Conservation (phyloP, 2,888 invertebrate genomes). For the Ichneumoninae sp. region DNA sequence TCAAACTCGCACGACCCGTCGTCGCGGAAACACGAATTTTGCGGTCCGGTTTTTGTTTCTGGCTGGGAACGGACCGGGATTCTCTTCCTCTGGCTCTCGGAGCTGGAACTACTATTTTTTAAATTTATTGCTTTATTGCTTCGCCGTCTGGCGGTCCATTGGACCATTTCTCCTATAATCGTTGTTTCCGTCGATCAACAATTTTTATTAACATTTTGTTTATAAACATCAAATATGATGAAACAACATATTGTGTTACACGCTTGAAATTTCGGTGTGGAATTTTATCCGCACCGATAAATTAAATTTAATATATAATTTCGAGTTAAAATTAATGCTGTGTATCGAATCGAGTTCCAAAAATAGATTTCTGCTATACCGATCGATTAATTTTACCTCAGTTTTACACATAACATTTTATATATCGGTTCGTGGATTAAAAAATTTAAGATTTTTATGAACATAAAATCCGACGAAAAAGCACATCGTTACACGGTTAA, state of each 20-base stretch:
- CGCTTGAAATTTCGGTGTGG: too few species aligned
- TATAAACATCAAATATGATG: neutral
- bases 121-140: neutral
- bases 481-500: too few species aligned
- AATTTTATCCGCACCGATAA: too few species aligned
- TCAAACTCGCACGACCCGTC: conserved; percentile 62
- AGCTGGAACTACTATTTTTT: neutral
- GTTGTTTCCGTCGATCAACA: neutral
- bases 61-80: neutral
- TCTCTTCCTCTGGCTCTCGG: neutral
- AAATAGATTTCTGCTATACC: too few species aligned
- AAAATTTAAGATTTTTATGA: too few species aligned
- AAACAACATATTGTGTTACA: too few species aligned
- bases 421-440: too few species aligned
- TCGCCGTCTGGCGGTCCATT: neutral
- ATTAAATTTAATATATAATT: neutral
- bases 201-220: neutral
- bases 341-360: too few species aligned
- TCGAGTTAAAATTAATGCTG: too few species aligned
- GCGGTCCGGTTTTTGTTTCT: conserved; percentile 59
- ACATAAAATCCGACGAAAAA: too few species aligned
- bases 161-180: neutral
- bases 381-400: too few species aligned
- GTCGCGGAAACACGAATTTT: conserved; percentile 55
- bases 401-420: too few species aligned